phyloP scores from a whole-genome alignment of 2,113 vertebrate genomes.

The Psettodes erumei region DNA sequence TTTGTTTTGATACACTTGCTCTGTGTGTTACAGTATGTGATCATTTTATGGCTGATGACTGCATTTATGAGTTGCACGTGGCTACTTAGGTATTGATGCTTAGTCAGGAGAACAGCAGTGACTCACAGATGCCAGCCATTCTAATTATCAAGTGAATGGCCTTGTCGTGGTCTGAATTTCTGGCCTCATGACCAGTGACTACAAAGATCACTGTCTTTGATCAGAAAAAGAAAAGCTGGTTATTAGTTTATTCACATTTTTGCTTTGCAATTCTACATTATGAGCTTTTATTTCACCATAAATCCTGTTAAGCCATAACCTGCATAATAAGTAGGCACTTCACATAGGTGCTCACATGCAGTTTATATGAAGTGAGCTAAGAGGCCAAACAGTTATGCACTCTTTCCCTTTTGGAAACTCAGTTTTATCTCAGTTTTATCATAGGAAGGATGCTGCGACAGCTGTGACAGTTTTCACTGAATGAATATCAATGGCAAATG shows the following conservation, averaged over 20 bases:
- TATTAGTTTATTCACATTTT: neutral
- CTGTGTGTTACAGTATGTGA: slow-evolving; percentile 1
- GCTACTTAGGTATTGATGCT: slow-evolving; percentile 14
- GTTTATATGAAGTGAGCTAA: slow-evolving; percentile 21
- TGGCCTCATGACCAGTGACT: neutral
- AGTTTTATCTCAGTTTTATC: slow-evolving; percentile 56
- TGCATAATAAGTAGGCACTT: slow-evolving; percentile 30
- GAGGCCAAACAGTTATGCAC: slow-evolving; percentile 25
- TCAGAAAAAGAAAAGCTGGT: neutral
- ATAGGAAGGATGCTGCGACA: slow-evolving; percentile 45
- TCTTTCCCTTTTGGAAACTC: no score
- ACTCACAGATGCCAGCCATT: slow-evolving; percentile 22
- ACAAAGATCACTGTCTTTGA: neutral
- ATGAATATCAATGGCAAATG: slow-evolving; percentile 61
- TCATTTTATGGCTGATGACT: slow-evolving; percentile 16
- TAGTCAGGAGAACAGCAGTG: slow-evolving; percentile 25
- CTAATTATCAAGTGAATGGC: neutral
- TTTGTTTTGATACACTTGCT: slow-evolving; percentile 26
- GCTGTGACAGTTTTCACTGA: slow-evolving; percentile 49
- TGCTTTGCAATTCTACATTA: slow-evolving; percentile 1
- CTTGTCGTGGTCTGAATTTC: neutral
- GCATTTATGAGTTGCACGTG: slow-evolving; percentile 10
- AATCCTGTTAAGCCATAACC: slow-evolving; percentile 15
- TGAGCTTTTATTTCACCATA: neutral
- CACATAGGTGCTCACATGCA: slow-evolving; percentile 14